Percentiles rank a stretch among this genome's conserved stretches.
These are phyloP conservation scores for Resseliella maxima DNA, from an alignment of 2,888 invertebrate species.

Conservation along the genomic window DNA sequence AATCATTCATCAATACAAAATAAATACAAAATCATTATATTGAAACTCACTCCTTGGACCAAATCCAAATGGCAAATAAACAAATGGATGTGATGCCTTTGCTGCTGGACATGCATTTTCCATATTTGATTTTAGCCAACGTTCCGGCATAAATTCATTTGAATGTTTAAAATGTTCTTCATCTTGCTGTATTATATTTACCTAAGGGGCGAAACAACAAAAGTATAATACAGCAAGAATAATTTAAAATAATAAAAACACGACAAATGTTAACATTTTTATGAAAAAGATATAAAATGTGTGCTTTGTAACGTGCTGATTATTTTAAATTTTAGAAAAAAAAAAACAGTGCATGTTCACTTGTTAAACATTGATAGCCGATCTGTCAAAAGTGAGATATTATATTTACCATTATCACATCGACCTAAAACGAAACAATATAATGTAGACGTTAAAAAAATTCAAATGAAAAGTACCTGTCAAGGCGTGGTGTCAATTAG, in stretches of 20 bases:
- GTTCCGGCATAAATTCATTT: conserved; percentile 76
- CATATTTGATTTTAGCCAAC: conserved; percentile 72
- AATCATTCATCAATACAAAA: too few species aligned
- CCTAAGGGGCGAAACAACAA: conserved; percentile 80
- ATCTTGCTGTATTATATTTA: conserved; percentile 75
- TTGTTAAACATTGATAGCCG: too few species aligned
- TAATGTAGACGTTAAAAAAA: too few species aligned
- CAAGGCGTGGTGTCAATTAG: too few species aligned
- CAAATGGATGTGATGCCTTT: conserved; percentile 62
- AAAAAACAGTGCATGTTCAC: too few species aligned
- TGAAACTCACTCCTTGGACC: conserved; percentile 72
- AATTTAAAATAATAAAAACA: too few species aligned
- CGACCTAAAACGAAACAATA: too few species aligned
- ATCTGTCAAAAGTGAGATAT: too few species aligned
- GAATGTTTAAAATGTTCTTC: conserved; percentile 75
- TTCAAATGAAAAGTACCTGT: neutral
- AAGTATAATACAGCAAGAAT: conserved; percentile 75
- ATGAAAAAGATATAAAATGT: neutral
- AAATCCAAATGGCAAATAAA: conserved; percentile 75
- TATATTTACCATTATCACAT: neutral
- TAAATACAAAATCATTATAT: too few species aligned
- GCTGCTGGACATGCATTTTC: conserved; percentile 56
- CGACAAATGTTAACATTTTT: neutral
- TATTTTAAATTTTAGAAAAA: too few species aligned
- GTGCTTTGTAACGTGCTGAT: too few species aligned